Base-by-base conservation (phyloP, 2,888 invertebrate genomes). In the Mythimna impura region DNA sequence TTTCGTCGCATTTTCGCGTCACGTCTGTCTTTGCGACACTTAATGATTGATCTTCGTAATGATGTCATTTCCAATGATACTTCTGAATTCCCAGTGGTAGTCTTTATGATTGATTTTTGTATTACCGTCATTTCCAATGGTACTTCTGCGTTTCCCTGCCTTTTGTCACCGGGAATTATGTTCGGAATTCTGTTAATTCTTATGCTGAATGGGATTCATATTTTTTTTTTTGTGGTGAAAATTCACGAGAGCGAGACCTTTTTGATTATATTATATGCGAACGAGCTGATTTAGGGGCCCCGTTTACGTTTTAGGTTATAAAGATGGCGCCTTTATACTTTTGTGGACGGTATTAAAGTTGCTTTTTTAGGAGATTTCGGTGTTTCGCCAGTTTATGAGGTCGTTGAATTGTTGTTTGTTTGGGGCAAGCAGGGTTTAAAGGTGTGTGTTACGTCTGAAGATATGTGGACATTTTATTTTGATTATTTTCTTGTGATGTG, bases 151-250 rank as follows among this genome's bases (percentile, higher is more conserved):
- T 60, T 40, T 20, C 30, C 30, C 71, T 78, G 12, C 20, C 57
- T 64, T 10, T 50, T 62, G 63, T 25, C 77, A 66, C 61, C 73
- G 73, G 69, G 80, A 85, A 86, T 82, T 82, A 85, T 76, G 83
- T 81, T 78, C 71, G 80, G 83, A 86, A 86, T 87, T 89, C 77
- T 76, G 85, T 86, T 86, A 87, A 89, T 88, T 88, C 83, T 86
- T 85, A 66, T 80, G 82, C 81, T 78, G 81, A 87, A 89, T 87
- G 80, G 81, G 86, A 84, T 86, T 87, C 82, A 82, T 88, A 86
- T 88, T 86, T 84, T 57, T 86, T 84, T 57, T 81, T 80, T 82
- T 75, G 81, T 78, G 78, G 70, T 71, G 76, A 78, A 82, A 83
- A 85, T 80, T 83, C 85, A 76, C 71, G 76, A 82, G 76, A 69